These are phyloP conservation scores for Aleadryas rufinucha DNA, from an alignment of 2,113 vertebrate species.

Conservation along the genomic window DNA sequence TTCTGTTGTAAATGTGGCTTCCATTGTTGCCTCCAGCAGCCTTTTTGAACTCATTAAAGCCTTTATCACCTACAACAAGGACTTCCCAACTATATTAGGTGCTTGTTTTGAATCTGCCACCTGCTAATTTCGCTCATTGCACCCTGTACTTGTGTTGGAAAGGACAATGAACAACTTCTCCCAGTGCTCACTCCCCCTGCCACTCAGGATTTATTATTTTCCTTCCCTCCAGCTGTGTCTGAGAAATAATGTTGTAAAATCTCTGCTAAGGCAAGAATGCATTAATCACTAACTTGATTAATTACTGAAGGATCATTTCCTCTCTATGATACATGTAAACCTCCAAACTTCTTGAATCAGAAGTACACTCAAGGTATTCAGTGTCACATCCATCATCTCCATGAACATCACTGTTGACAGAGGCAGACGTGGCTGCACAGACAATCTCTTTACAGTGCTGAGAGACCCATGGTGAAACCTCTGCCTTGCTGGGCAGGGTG, in stretches of 20 bases:
- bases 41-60: neutral
- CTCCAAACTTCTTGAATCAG: constrained; percentile 48
- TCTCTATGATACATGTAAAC: constrained; percentile 34
- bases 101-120: neutral
- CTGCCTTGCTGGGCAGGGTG: neutral
- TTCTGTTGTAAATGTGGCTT: neutral
- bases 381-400: constrained; percentile 35
- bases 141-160: neutral
- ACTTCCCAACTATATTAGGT: neutral
- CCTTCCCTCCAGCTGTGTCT: constrained; percentile 42
- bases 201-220: constrained; percentile 49
- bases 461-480: neutral
- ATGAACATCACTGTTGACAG: neutral
- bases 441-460: neutral
- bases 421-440: neutral
- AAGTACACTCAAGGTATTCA: constrained; percentile 36
- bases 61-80: neutral
- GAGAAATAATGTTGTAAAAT: constrained; percentile 41
- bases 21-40: neutral
- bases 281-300: constrained; percentile 57
- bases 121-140: neutral
- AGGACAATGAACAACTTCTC: constrained; percentile 3
- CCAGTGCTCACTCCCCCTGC: neutral
- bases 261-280: constrained; percentile 24
- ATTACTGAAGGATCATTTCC: constrained; percentile 54